Evolutionary conservation across 37 sponge, comb jelly and placozoan genomes (phyloP), one percentile per base, ranked within the genome.

Genomic region (Axinella damicornis): DNA sequence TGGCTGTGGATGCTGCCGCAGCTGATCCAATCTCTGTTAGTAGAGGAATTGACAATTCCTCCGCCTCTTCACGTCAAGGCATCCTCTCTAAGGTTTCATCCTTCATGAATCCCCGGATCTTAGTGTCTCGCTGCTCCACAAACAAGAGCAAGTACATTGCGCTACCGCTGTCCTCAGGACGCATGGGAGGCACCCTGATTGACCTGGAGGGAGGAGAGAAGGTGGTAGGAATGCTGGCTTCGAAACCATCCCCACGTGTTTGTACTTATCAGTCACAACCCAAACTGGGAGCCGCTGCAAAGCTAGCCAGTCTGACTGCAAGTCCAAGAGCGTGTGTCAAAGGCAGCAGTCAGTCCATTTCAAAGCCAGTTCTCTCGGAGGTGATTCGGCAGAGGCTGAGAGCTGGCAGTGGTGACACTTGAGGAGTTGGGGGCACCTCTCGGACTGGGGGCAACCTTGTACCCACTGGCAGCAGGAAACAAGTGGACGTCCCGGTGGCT

Each of bases 51-150:
- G 46, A 46, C 46, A 46, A 46, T 12, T 9, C 46, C 9, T 9
- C 46, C 6, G 4, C 46, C 46, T 46, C 46, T 46, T 46, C 46
- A 12, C 46, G 46, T 46, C 4, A 9, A 46, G 46, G 46, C 46
- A 46, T 46, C 46, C 9, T 46, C 4, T 52, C 76, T 31, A 81
- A 81, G n/a, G 59, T 75, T 0, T 1, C 79, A 21, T 80, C 69
- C 53, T 63, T 73, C 33, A 71, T 74, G 12, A 52, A 59, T 5
- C 83, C 88, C 0, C 68, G 57, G 0, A 88, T 88, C 40, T 73
- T 83, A 16, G 70, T 88, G 28, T 81, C 88, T 0, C 82, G 82
- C 1, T 74, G 83, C 67, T 76, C 82, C 21, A 68, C 38, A 46
- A 54, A 63, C 55, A 75, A 75, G 57, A 35, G 5, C 81, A 69